phyloP scores from a whole-genome alignment of 2,113 vertebrate species.

The Sciurus niger region DNA sequence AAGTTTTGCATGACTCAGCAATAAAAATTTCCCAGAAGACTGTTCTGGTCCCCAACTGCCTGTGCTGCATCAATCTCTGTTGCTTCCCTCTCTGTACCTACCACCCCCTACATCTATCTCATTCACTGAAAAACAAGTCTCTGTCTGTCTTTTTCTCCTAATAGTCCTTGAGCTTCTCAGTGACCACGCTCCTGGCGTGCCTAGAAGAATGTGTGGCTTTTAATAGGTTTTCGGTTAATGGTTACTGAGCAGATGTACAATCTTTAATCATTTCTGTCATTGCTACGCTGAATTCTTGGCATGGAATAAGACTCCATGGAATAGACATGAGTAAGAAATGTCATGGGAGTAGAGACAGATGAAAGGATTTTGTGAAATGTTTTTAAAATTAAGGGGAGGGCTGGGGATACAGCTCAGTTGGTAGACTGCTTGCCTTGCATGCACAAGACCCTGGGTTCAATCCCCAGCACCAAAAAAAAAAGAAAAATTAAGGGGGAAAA shows the following conservation, averaged over 20 bases:
- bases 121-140: neutral
- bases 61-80: neutral
- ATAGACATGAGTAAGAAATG: neutral
- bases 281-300: neutral
- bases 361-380: neutral
- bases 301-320: neutral
- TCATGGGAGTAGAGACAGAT: neutral
- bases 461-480: too few relatives aligned
- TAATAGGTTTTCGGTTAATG: neutral
- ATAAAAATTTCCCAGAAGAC: neutral
- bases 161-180: neutral
- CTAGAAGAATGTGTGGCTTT: neutral
- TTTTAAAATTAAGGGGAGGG: too few relatives aligned
- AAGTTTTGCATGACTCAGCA: neutral
- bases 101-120: neutral
- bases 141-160: neutral
- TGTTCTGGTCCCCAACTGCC: neutral
- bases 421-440: too few relatives aligned
- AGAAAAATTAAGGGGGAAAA: neutral
- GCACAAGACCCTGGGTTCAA: too few relatives aligned
- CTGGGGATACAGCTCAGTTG: too few relatives aligned
- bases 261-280: constrained; percentile 17
- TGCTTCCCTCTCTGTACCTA: neutral
- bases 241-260: neutral
- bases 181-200: neutral